phyloP scores from a whole-genome alignment of 2,888 invertebrate genomes.

The Leucania comma region DNA sequence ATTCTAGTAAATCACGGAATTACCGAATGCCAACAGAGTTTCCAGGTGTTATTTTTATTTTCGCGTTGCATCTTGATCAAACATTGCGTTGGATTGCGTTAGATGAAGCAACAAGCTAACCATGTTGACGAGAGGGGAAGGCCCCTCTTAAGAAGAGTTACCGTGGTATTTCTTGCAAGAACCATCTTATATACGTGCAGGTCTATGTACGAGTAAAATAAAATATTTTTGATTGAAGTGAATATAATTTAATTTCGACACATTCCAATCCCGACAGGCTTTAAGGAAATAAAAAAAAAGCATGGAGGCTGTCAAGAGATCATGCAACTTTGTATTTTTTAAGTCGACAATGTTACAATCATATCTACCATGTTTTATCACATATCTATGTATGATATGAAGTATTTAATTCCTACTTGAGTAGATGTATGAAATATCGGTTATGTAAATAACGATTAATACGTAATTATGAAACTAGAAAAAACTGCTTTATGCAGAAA shows the following conservation, averaged over 20 bases:
- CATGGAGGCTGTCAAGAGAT: neutral
- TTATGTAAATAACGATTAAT: neutral
- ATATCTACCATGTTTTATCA: constrained; percentile 10
- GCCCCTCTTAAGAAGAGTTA: too few relatives aligned
- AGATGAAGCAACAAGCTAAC: too few relatives aligned
- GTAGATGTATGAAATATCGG: neutral
- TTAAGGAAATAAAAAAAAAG: neutral
- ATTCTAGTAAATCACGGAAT: too few relatives aligned
- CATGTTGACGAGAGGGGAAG: too few relatives aligned
- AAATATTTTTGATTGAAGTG: too few relatives aligned
- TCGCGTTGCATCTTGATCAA: too few relatives aligned
- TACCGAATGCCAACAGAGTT: too few relatives aligned
- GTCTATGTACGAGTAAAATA: too few relatives aligned
- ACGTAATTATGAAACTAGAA: neutral
- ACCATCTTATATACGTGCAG: too few relatives aligned
- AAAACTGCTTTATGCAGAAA: neutral
- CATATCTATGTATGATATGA: constrained; percentile 1
- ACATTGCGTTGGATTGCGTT: too few relatives aligned
- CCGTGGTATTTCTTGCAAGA: too few relatives aligned
- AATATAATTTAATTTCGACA: neutral
- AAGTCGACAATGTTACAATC: neutral
- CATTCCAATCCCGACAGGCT: neutral
- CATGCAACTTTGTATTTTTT: neutral
- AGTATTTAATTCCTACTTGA: constrained; percentile 6
- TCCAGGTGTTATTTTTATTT: too few relatives aligned